phyloP scores from a whole-genome alignment of 2,113 vertebrate genomes.

The Lophotis ruficrista region DNA sequence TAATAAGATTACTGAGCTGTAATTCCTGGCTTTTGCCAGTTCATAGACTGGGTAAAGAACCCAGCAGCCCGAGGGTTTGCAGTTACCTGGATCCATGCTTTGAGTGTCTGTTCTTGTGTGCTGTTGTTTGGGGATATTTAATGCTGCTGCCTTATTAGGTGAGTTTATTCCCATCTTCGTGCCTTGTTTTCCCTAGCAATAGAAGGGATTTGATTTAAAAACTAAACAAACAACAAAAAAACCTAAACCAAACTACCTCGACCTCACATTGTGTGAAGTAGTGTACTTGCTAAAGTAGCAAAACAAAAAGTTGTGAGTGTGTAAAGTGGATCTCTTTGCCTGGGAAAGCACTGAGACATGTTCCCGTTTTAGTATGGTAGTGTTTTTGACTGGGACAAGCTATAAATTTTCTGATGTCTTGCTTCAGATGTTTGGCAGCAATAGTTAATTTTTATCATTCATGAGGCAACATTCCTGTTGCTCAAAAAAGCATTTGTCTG shows the following conservation, averaged over 20 bases:
- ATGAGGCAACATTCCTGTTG: not conserved
- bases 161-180: not conserved
- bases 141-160: not conserved
- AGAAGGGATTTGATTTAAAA: not conserved
- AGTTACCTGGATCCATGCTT: not conserved
- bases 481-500: slow-evolving; percentile 34
- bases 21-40: not conserved
- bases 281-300: not conserved
- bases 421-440: slow-evolving; percentile 52
- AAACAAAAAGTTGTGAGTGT: fast-evolving
- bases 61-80: not conserved
- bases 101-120: not conserved
- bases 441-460: slow-evolving; percentile 38
- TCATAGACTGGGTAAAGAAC: not conserved
- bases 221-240: not conserved
- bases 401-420: slow-evolving; percentile 29
- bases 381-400: not conserved
- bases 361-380: slow-evolving; percentile 7
- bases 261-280: not conserved
- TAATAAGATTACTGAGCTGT: slow-evolving; percentile 22
- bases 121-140: not conserved
- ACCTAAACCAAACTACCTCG: fast-evolving
- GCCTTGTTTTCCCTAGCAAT: not conserved
- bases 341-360: not conserved
- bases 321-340: not conserved